Conservation (phyloP, 1,140 invertebrate genomes). For the Hycleus phaleratus region DNA sequence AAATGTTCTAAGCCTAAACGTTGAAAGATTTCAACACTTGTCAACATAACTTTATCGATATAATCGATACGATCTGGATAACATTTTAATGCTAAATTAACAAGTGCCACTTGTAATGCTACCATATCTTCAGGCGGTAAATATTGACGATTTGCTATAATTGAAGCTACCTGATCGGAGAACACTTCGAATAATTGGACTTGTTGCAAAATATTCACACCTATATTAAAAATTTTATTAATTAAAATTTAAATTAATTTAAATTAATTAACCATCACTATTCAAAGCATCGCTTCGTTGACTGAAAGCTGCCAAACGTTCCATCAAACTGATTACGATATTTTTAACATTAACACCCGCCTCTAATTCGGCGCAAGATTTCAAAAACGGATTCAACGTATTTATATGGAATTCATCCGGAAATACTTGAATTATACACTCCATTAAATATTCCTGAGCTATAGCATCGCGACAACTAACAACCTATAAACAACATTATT, state of each 20-base stretch:
- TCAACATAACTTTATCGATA: constrained; percentile 90
- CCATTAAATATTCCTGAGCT: constrained; percentile 99
- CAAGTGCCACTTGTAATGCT: constrained; percentile 87
- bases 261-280: constrained; percentile 19
- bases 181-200: constrained; percentile 97
- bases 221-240: constrained; percentile 1
- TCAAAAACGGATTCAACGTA: constrained; percentile 88
- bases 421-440: constrained; percentile 99
- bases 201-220: constrained; percentile 44
- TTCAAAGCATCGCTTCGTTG: constrained; percentile 53
- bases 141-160: constrained; percentile 85
- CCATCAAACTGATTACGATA: constrained; percentile 95
- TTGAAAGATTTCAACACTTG: constrained; percentile 61
- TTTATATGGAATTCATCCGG: constrained; percentile 98
- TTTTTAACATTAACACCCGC: constrained; percentile 96
- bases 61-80: constrained; percentile 92
- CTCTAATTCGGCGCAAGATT: constrained; percentile 95
- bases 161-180: constrained; percentile 92
- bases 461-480: constrained; percentile 98
- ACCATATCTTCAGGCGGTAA: constrained; percentile 96
- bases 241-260: too few species aligned
- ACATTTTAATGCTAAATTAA: constrained; percentile 93
- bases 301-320: constrained; percentile 79
- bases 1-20: constrained; percentile 46
- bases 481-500: constrained; percentile 49